Conservation (phyloP, 1,140 invertebrate species). For the Goniozus legneri region DNA sequence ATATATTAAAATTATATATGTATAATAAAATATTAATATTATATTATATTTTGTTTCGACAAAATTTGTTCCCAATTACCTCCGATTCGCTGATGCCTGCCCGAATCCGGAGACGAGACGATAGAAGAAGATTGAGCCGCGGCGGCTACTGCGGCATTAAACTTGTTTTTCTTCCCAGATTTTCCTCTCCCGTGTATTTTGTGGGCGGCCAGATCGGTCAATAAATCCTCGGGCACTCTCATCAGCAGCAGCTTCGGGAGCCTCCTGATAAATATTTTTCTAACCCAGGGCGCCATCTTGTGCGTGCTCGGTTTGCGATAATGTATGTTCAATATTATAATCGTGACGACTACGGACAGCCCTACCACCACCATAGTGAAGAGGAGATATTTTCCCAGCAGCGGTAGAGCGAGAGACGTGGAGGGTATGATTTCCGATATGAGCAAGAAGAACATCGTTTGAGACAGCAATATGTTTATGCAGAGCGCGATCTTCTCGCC, state of each 20-base stretch:
- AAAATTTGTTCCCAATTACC: no score
- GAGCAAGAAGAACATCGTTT: constrained; percentile 98
- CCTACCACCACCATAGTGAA: constrained; percentile 99
- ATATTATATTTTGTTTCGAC: not conserved
- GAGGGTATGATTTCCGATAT: constrained; percentile 98
- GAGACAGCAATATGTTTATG: constrained; percentile 96
- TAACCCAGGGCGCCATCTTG: constrained; percentile 90
- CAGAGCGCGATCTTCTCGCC: constrained; percentile 98
- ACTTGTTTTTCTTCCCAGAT: constrained; percentile 63
- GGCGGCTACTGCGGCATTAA: constrained; percentile 63
- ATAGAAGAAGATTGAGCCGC: constrained; percentile 67
- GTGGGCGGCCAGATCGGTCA: constrained; percentile 74
- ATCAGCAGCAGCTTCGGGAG: constrained; percentile 82
- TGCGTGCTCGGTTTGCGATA: constrained; percentile 98
- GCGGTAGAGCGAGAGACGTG: constrained; percentile 91
- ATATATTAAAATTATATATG: not conserved
- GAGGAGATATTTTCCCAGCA: constrained; percentile 96
- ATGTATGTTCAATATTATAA: constrained; percentile 97
- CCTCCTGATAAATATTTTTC: constrained; percentile 81
- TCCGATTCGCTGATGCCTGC: constrained; percentile 56
- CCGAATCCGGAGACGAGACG: constrained; percentile 71
- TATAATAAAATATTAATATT: not conserved
- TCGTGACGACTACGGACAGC: constrained; percentile 94
- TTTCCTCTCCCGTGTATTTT: constrained; percentile 64
- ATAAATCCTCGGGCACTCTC: constrained; percentile 77